These are phyloP conservation scores for Stylophora pistillata DNA, from an alignment of 64 coral and sea anemone genomes.

Conservation along the genomic window DNA sequence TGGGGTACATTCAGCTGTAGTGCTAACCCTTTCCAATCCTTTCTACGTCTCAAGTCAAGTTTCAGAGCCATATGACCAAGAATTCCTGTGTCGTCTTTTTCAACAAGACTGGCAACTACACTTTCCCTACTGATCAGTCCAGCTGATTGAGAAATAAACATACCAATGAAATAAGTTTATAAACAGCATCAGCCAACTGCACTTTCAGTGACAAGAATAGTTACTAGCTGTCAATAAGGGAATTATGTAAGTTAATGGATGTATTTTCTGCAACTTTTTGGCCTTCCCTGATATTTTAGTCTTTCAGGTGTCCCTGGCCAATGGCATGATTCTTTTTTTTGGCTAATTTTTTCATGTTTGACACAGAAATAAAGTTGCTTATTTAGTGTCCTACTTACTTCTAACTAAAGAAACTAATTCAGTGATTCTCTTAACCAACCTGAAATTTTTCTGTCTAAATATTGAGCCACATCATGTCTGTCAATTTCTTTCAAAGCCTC, in stretches of 20 bases:
- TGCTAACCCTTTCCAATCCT: constrained; percentile 75
- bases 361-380: no score
- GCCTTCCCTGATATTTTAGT: no score
- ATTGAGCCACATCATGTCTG: constrained; percentile 64
- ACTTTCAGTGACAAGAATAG: no score
- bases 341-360: no score
- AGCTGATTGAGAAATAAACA: constrained; percentile 1
- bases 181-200: no score
- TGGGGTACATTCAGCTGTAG: constrained; percentile 67
- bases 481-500: constrained; percentile 68
- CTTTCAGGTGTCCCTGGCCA: no score
- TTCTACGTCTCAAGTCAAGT: constrained; percentile 38
- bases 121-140: constrained; percentile 62
- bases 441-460: constrained; percentile 72
- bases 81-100: constrained; percentile 67
- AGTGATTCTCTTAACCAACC: constrained; percentile 19
- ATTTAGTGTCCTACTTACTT: no score
- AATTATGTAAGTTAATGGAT: no score
- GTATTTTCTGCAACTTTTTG: no score
- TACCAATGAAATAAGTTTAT: not conserved
- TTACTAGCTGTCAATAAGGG: no score
- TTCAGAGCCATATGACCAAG: constrained; percentile 66
- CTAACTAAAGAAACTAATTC: not conserved
- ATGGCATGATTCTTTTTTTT: no score
- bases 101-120: constrained; percentile 62